These are phyloP conservation scores for Enteromius anoplus DNA, from an alignment of 2,797 vertebrate genomes.

Conservation along the genomic window DNA sequence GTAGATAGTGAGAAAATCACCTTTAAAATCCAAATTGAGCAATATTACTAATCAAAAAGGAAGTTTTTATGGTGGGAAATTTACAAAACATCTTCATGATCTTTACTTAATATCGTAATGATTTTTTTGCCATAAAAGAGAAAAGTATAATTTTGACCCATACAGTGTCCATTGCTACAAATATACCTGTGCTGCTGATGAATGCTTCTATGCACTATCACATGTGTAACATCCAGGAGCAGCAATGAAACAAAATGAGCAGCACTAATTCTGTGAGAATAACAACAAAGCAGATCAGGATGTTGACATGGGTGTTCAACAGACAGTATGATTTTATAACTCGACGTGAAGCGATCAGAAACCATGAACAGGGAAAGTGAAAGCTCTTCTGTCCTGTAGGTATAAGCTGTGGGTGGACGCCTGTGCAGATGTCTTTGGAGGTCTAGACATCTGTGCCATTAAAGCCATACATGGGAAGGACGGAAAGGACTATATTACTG, in stretches of 20 bases:
- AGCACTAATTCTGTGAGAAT: not conserved
- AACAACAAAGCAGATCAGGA: not conserved
- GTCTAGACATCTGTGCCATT: conserved; percentile 96
- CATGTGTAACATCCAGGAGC: too few relatives aligned
- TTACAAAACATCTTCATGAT: too few relatives aligned
- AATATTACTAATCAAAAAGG: too few relatives aligned
- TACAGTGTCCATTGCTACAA: too few relatives aligned
- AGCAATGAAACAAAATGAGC: not conserved
- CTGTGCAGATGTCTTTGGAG: conserved; percentile 94
- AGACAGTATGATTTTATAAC: not conserved
- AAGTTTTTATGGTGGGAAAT: too few relatives aligned
- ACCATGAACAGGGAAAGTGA: not conserved
- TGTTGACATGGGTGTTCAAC: not conserved
- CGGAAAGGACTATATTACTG: conserved; percentile 97
- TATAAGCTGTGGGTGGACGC: conserved; percentile 96
- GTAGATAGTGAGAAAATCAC: too few relatives aligned
- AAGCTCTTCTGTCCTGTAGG: conserved; percentile 63
- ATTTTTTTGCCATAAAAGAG: too few relatives aligned
- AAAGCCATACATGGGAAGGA: conserved; percentile 99
- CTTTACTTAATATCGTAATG: too few relatives aligned
- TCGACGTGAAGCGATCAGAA: not conserved
- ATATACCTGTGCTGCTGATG: too few relatives aligned
- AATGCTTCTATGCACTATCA: too few relatives aligned
- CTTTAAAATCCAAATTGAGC: too few relatives aligned
- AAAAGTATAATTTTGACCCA: too few relatives aligned